Conservation (phyloP, 2,888 invertebrate genomes). For the Emmelina monodactyla region DNA sequence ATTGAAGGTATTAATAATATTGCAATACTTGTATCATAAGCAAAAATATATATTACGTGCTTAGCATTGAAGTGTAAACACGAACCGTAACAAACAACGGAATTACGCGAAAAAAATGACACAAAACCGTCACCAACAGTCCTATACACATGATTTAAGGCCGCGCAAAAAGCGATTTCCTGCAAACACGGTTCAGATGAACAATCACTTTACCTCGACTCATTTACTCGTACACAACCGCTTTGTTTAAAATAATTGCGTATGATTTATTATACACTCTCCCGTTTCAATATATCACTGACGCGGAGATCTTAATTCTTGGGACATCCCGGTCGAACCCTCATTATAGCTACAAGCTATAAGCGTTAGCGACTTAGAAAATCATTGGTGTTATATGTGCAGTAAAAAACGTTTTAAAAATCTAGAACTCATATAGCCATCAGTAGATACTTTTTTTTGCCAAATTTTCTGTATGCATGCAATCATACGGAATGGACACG, state of each 20-base stretch:
- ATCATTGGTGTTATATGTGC: neutral
- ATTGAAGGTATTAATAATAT: too few species aligned
- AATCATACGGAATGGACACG: neutral
- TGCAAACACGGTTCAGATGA: slow-evolving; percentile 1
- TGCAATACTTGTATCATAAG: too few species aligned
- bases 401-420: neutral
- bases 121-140: too few species aligned
- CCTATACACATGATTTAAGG: too few species aligned
- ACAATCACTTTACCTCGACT: slow-evolving; percentile 20
- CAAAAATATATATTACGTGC: too few species aligned
- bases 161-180: neutral
- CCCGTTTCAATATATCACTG: slow-evolving; percentile 40
- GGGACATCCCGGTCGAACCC: slow-evolving; percentile 19
- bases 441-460: too few species aligned
- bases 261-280: slow-evolving; percentile 41
- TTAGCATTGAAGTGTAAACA: too few species aligned
- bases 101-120: too few species aligned
- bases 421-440: neutral
- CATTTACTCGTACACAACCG: slow-evolving; percentile 25
- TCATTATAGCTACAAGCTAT: neutral
- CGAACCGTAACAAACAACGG: too few species aligned
- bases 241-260: slow-evolving; percentile 38
- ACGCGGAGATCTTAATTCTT: slow-evolving; percentile 40
- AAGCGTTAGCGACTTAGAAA: neutral
- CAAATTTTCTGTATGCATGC: too few species aligned